phyloP scores from a whole-genome alignment of 92 coral and sea anemone species.

The Palythoa heliodiscus region DNA sequence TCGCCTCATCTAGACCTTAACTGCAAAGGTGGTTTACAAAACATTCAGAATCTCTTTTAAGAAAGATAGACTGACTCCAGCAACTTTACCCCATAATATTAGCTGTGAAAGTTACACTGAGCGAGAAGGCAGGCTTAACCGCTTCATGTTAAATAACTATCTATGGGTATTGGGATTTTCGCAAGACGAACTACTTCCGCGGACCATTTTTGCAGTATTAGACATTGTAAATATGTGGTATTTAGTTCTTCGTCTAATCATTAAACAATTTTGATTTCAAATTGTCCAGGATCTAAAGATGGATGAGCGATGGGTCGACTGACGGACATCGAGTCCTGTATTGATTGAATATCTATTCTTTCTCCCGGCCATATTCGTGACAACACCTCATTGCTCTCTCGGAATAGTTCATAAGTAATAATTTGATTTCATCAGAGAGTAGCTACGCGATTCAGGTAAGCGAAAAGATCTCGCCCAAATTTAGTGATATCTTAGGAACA shows the following conservation, averaged over 20 bases:
- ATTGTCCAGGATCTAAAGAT: constrained; percentile 24
- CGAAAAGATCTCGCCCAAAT: not conserved
- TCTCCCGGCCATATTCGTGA: not conserved
- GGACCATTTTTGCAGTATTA: not conserved
- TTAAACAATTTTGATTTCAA: not conserved
- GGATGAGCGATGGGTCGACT: constrained; percentile 13
- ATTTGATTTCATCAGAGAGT: constrained; percentile 35
- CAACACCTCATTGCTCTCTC: not conserved
- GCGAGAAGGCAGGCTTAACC: not conserved
- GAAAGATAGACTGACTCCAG: not conserved
- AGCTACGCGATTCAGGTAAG: constrained; percentile 18
- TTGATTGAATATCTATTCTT: constrained; percentile 1
- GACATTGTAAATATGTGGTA: not conserved
- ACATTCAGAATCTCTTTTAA: not conserved
- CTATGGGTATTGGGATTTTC: not conserved
- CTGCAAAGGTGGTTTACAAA: not conserved
- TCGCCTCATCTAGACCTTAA: not conserved
- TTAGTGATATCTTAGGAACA: not conserved
- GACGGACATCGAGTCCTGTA: not conserved
- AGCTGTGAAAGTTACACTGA: not conserved
- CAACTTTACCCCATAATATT: not conserved
- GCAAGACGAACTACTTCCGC: constrained; percentile 31
- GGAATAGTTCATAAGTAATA: not conserved
- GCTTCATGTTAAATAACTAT: not conserved
- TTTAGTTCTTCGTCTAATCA: not conserved